Evolutionary conservation across 2,797 vertebrate species (phyloP).

Genomic region (Enteromius treurensis): DNA sequence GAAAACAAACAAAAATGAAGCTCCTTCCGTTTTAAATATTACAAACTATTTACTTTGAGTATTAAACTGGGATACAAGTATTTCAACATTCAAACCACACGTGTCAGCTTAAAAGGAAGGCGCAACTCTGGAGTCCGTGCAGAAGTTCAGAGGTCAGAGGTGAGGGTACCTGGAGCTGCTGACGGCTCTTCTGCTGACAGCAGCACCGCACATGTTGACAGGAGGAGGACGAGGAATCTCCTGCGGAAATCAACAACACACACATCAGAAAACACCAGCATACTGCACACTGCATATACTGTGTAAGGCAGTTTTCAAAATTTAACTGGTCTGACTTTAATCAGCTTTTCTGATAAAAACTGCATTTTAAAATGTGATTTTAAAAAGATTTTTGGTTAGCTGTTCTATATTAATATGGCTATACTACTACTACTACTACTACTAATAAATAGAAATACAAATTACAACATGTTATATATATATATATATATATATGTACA

Average conservation of each 20-base stretch:
- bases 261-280: background rate
- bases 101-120: background rate
- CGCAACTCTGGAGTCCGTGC: background rate
- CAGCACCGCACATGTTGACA: constrained; percentile 88
- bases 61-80: background rate
- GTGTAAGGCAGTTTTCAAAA: background rate
- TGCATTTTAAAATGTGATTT: too few species aligned
- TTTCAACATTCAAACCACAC: background rate
- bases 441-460: too few species aligned
- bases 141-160: constrained; percentile 23
- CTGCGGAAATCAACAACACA: constrained; percentile 68
- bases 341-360: too few species aligned
- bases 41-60: background rate
- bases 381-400: too few species aligned
- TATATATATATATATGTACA: too few species aligned
- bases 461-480: too few species aligned
- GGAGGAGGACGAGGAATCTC: constrained; percentile 88
- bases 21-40: background rate
- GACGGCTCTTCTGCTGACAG: constrained; percentile 81
- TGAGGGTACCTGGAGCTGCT: constrained; percentile 78
- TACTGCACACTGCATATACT: background rate
- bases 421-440: background rate
- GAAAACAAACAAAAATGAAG: constrained; percentile 10
- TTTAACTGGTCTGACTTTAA: too few species aligned
- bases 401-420: background rate